Base-by-base conservation (phyloP, 2,113 vertebrate species). In the Neodontobutis hainanensis region DNA sequence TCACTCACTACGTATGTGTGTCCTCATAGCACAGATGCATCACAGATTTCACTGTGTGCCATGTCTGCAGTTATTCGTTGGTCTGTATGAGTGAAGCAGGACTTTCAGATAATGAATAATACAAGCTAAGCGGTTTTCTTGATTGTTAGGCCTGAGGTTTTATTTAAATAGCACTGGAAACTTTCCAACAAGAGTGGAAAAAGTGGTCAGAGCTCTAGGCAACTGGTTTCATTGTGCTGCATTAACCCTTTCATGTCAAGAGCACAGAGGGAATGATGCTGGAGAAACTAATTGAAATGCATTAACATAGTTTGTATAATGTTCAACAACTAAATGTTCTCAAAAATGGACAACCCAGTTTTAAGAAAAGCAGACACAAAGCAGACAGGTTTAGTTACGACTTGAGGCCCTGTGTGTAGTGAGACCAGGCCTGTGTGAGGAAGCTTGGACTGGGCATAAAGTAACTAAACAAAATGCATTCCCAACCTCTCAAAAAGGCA, bases 81-180 rank as follows among this genome's bases (percentile, higher is more conserved):
- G 46, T 42, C 10, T 7, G 43, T 58, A 46, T 32, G 38, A 47
- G 52, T 42, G 53, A 57, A 62, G 61, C 68, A 52, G 47, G 70
- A 64, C 48, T 53, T 69, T 12, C 16, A 53, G 53, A 81, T 78
- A 65, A 82, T 61, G 67, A 44, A 53, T 61, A 72, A 82, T 75
- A 78, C 70, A 68, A 66, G 66, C 74, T 73, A 86, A 80, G 71
- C 58, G 66, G 73, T 75, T 78, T 74, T 71, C 58, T 82, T 80
- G 71, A 88, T 81, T 77, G 80, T 77, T 19, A 36, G 58, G 78
- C 66, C 75, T 79, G 81, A 70, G 76, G 87, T 86, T 80, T 88
- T 73, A 77, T 86, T 87, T 86, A 92, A 90, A 92, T 87, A 92
- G 85, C 82, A 77, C 83, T 89, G 88, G 90, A 91, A 88, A 87